These are phyloP conservation scores for Phengaris alcon DNA, from an alignment of 2,888 invertebrate species.

Conservation along the genomic window DNA sequence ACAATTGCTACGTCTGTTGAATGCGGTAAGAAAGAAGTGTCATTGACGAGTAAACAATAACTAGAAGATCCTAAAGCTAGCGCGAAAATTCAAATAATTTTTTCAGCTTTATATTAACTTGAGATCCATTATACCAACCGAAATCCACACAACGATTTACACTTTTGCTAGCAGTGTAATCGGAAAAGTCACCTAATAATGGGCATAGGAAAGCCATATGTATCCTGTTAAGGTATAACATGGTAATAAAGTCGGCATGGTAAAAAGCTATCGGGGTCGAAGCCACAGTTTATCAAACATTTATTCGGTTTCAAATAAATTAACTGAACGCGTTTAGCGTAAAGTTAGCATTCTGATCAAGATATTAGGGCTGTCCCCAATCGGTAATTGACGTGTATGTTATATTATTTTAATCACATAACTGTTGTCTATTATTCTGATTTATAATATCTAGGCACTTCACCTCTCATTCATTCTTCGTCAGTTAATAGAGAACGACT, in stretches of 20 bases:
- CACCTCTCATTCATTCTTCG: too few species aligned
- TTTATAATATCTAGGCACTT: too few species aligned
- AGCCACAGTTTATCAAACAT: constrained; percentile 12
- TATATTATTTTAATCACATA: neutral
- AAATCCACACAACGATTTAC: neutral
- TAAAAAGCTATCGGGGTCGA: constrained; percentile 17
- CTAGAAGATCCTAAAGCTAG: too few species aligned
- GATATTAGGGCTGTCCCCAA: neutral
- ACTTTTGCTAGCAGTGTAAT: neutral
- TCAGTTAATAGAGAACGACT: too few species aligned
- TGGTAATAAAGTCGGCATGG: constrained; percentile 15
- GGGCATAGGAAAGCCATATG: constrained; percentile 1
- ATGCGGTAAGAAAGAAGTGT: too few species aligned
- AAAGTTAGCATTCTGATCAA: constrained; percentile 5
- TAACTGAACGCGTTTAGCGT: neutral
- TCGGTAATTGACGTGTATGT: neutral
- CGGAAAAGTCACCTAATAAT: constrained; percentile 9
- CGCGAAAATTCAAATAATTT: too few species aligned
- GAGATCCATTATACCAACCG: too few species aligned
- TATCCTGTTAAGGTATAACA: constrained; percentile 7
- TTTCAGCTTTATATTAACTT: too few species aligned
- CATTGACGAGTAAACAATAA: too few species aligned
- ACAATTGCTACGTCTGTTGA: too few species aligned
- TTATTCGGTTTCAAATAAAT: constrained; percentile 20
- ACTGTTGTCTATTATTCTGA: neutral